These are phyloP conservation scores for Scaptomyza graminum DNA, from an alignment of 1,140 invertebrate species.

Conservation along the genomic window DNA sequence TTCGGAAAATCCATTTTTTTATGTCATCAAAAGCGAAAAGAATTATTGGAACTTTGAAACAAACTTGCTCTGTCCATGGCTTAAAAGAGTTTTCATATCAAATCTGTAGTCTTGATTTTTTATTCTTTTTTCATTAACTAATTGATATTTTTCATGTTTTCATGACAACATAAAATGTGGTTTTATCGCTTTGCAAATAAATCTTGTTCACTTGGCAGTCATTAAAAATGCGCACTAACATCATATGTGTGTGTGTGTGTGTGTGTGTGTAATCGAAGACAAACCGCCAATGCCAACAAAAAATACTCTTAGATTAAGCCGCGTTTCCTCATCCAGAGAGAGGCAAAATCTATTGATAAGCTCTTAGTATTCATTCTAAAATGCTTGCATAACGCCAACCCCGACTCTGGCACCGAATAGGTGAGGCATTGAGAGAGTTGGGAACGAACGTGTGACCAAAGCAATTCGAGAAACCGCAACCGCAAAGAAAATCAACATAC, in stretches of 20 bases:
- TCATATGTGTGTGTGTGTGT: not conserved
- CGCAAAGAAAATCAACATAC: constrained; percentile 26
- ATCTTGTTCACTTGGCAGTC: not conserved
- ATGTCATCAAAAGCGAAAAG: too few species aligned
- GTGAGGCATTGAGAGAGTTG: too few species aligned
- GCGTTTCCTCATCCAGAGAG: constrained; percentile 30
- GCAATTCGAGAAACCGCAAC: constrained; percentile 28
- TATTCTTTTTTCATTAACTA: too few species aligned
- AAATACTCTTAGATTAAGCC: not conserved
- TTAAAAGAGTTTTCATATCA: too few species aligned
- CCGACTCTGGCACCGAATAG: not conserved
- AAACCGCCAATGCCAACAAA: constrained; percentile 64
- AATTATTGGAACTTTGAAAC: too few species aligned
- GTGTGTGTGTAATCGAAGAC: constrained; percentile 39
- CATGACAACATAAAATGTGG: too few species aligned
- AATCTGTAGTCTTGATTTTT: too few species aligned
- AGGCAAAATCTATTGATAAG: not conserved
- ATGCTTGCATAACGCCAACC: constrained; percentile 9
- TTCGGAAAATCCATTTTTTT: too few species aligned
- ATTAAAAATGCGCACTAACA: constrained; percentile 24
- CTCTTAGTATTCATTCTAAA: not conserved
- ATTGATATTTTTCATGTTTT: too few species aligned
- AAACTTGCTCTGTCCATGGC: too few species aligned
- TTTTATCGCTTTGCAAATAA: not conserved
- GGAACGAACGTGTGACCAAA: not conserved